A percentile compares a stretch with the other conserved stretches of the same genome.
phyloP scores from a whole-genome alignment of 2,113 vertebrate genomes.

The human (Homo sapiens) region GRCh38 chr13:44571001-44571500 shows the following conservation, averaged over 20 bases:
- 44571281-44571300: neutral
- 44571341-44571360: neutral
- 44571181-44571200: neutral
- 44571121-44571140: constrained; percentile 28
- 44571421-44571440: constrained; percentile 1
- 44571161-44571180: constrained; percentile 56
- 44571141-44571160: constrained; percentile 21
- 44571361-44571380: neutral
- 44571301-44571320: constrained; percentile 15
- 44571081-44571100: constrained; percentile 28
- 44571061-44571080: constrained; percentile 7
- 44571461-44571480: neutral
- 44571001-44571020: constrained; percentile 14
- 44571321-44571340: constrained; percentile 32
- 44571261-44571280: constrained; percentile 16
- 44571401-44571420: neutral
- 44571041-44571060: neutral
- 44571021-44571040: constrained; percentile 32
- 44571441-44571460: neutral
- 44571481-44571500: constrained; percentile 54
- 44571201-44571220: neutral
- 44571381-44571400: constrained; percentile 37
- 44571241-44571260: constrained; percentile 2
- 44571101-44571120: constrained; percentile 12
- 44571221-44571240: neutral